Evolutionary conservation across 2,113 vertebrate species (phyloP), one percentile per base, ranked within the genome.

Genomic region (Neolamprologus falcicula): DNA sequence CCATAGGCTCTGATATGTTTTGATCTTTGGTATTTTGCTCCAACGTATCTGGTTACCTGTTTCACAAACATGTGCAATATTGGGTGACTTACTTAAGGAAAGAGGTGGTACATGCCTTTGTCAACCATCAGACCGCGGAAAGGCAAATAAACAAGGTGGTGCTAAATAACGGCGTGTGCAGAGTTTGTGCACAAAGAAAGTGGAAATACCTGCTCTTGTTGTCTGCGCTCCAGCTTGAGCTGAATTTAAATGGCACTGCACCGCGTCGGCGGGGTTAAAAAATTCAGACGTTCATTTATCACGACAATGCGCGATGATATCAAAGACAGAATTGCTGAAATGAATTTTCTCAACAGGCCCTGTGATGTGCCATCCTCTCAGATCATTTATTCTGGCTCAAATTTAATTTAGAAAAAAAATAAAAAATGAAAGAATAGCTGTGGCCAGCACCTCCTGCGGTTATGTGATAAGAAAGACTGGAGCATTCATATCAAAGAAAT

Each of bases 141-240:
- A 80, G 16, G 86, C 88, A 94, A 94, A 94, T 88, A 90, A 92
- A 93, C 90, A 92, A 87, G 14, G 13, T 5, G 24, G 80, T 87
- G 92, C 80, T 83, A 93, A 92, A 91, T 84, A 61, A 71, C n/a
- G 42, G 82, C 68, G 4, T 5, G 40, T 71, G 83, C 50, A 42
- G 17, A 47, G 3, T 86, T 55, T 35, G 79, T 85, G 68, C n/a
- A 63, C 42, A 73, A 45, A 68, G 28, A 66, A 21, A 37, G 47
- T 45, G 54, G 12, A 47, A 57, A 89, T 47, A 17, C 68, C 53
- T 53, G 24, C 66, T 80, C 73, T 80, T 89, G 59, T 85, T 52
- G 19, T 82, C 55, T 50, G 2, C 0, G 1, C 40, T 54, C 17
- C 47, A 50, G 26, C 37, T 63, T 12, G 31, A 37, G 42, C 89